Evolutionary conservation across 2,113 vertebrate species (phyloP), one percentile per base, ranked within the genome.

Genomic region (Casuarius casuarius): DNA sequence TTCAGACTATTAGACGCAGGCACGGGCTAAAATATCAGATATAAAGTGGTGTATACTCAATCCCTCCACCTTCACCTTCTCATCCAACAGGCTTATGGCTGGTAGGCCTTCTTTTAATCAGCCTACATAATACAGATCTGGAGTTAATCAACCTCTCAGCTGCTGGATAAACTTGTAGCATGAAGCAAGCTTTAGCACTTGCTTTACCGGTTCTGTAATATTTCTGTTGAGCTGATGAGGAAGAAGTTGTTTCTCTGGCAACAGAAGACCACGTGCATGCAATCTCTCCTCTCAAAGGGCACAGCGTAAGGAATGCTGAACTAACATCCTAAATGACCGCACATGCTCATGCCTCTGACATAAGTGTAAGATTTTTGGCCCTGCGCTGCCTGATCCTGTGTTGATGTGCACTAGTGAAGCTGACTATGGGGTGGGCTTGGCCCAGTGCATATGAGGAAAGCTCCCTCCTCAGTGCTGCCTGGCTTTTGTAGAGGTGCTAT

Each of bases 381-480:
- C 11, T 61, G 14, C 12, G 76, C 18, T 9, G 61, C 10, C 83
- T 82, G 26, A 21, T 4, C 15, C 23, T 63, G 38, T 11, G 26
- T 63, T 87, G 65, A 7, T 8, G 5, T 35, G 63, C 31, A 25
- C 20, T 31, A 7, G 21, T 3, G 33, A 52, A 44, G 29, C 49
- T 19, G 67, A 19, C 31, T 13, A 15, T 11, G 28, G 31, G 31
- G 20, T 35, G 42, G 70, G 9, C 65, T 87, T 62, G 38, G 6
- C 5, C 42, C 52, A 0, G 2, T 5, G 19, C 22, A 1, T 0
- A 0, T 48, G 67, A 56, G 51, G 35, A 19, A 1, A 21, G 12
- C 14, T 15, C 7, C 49, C 6, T 71, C 18, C n/a, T 28, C 44
- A 42, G 48, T 29, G 28, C 48, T 76, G 31, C 31, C 7, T 35